phyloP scores from a whole-genome alignment of 2,888 invertebrate genomes.

The Dysmachus trigonus region DNA sequence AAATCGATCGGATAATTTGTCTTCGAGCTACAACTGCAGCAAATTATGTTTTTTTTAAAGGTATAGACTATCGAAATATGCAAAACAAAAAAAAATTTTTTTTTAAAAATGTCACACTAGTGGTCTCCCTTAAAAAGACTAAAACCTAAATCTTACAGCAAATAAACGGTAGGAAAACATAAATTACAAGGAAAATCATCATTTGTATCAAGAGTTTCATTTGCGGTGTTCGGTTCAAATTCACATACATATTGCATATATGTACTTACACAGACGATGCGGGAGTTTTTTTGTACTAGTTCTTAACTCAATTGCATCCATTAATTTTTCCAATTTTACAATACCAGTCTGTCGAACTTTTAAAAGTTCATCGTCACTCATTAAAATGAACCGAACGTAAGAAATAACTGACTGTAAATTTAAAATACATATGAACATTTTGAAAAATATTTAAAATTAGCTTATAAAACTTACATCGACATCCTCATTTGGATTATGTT shows the following conservation, averaged over 20 bases:
- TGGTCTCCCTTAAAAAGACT: no score
- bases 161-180: no score
- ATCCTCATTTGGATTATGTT: conserved; percentile 73
- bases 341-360: conserved; percentile 88
- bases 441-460: background rate
- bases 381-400: conserved; percentile 83
- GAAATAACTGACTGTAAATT: conserved; percentile 66
- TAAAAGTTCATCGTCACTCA: conserved; percentile 87
- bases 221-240: no score
- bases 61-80: no score
- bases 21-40: no score
- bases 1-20: no score
- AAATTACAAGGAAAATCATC: no score
- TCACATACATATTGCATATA: background rate
- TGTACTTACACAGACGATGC: conserved; percentile 80
- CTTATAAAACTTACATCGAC: conserved; percentile 51
- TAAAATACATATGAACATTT: background rate
- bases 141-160: no score
- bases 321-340: conserved; percentile 83
- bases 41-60: no score
- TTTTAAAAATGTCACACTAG: no score
- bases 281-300: conserved; percentile 82
- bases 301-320: conserved; percentile 93
- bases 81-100: no score
- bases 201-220: no score